Percentiles rank a stretch among this genome's conserved stretches.
These are phyloP conservation scores for Euura saliciscinereae DNA, from an alignment of 1,140 invertebrate species.

Conservation along the genomic window DNA sequence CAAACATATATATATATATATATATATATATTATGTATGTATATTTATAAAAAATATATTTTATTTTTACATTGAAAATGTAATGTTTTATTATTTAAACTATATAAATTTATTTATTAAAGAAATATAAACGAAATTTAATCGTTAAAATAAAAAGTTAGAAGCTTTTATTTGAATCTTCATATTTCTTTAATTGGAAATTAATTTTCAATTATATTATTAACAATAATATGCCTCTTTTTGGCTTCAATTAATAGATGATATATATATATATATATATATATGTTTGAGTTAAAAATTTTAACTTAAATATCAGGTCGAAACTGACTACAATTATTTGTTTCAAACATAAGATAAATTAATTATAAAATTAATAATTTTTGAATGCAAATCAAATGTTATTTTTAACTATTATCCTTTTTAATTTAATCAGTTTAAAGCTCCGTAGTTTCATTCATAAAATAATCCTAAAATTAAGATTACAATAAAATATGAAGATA, in stretches of 20 bases:
- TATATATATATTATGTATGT: slow-evolving; percentile 30
- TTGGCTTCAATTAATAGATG: slow-evolving; percentile 61
- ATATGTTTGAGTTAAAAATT: slow-evolving; percentile 52
- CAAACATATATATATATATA: slow-evolving; percentile 39
- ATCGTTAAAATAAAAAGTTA: slow-evolving; percentile 60
- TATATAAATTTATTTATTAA: slow-evolving; percentile 54
- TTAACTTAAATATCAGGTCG: slow-evolving; percentile 62
- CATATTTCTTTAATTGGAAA: slow-evolving; percentile 57
- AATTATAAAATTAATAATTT: slow-evolving; percentile 57
- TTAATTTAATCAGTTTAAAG: slow-evolving; percentile 62
- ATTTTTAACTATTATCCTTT: slow-evolving; percentile 66
- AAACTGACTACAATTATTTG: slow-evolving; percentile 63
- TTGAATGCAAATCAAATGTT: slow-evolving; percentile 70
- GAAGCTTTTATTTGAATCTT: slow-evolving; percentile 49
- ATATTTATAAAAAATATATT: slow-evolving; percentile 29
- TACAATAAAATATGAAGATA: slow-evolving; percentile 57
- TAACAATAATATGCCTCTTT: slow-evolving; percentile 63
- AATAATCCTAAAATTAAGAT: slow-evolving; percentile 62
- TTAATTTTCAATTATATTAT: slow-evolving; percentile 56
- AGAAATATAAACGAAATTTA: slow-evolving; percentile 60
- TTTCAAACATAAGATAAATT: slow-evolving; percentile 56
- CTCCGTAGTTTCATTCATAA: slow-evolving; percentile 67
- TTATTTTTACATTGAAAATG: slow-evolving; percentile 64
- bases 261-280: no score
- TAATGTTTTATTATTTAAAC: slow-evolving; percentile 62